Percentiles rank a stretch among this genome's conserved stretches.
phyloP scores from a whole-genome alignment of 1,140 invertebrate species.

The Cotesia vestalis region DNA sequence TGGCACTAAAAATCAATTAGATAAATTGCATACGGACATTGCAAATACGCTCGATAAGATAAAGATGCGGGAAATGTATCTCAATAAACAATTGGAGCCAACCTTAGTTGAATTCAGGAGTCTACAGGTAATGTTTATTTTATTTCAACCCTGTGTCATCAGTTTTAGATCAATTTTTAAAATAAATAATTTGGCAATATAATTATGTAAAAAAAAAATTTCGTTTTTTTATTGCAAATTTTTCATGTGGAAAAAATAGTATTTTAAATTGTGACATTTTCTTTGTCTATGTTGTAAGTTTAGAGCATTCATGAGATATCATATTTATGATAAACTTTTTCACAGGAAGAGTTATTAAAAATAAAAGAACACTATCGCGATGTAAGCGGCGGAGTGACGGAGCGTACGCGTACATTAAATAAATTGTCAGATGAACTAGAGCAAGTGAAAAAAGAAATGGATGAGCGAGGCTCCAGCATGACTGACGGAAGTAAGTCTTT shows the following conservation, averaged over 20 bases:
- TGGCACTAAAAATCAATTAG: constrained; percentile 77
- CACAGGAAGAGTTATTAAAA: constrained; percentile 74
- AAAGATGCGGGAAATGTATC: constrained; percentile 82
- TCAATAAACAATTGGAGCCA: constrained; percentile 85
- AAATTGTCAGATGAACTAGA: constrained; percentile 89
- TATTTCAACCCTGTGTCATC: no score
- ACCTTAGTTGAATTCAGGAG: constrained; percentile 77
- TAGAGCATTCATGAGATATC: no score
- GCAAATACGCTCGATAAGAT: constrained; percentile 85
- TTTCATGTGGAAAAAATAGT: neutral
- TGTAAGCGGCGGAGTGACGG: constrained; percentile 81
- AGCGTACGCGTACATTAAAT: constrained; percentile 81
- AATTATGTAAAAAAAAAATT: no score
- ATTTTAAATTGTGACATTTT: constrained; percentile 26
- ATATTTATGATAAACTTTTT: constrained; percentile 35
- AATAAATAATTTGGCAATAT: no score
- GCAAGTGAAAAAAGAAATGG: constrained; percentile 89
- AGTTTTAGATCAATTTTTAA: no score
- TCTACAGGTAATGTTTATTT: constrained; percentile 55
- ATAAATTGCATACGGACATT: constrained; percentile 81
- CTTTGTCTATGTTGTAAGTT: neutral
- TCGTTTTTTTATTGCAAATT: no score
- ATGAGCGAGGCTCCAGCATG: constrained; percentile 90
- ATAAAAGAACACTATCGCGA: constrained; percentile 76
- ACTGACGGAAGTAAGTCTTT: constrained; percentile 83